Evolutionary conservation across 2,113 vertebrate species (phyloP).

Genomic region (Plecturocebus donacophilus): DNA sequence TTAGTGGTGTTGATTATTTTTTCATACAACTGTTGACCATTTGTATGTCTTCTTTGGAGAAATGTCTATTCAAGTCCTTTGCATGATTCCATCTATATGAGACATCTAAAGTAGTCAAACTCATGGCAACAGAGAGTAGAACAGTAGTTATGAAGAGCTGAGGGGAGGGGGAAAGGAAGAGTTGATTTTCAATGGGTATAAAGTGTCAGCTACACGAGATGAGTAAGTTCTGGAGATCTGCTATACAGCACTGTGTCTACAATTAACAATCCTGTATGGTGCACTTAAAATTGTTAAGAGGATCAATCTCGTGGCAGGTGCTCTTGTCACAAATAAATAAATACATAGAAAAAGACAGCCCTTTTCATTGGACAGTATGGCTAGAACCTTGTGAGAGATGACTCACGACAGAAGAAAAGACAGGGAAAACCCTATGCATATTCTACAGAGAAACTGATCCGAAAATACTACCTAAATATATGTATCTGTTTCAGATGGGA

Average conservation of each 20-base stretch:
- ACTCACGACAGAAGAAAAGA: not conserved
- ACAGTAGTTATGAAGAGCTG: not conserved
- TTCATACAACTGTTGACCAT: not conserved
- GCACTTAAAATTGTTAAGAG: not conserved
- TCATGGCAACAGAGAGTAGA: not conserved
- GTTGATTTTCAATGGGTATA: not conserved
- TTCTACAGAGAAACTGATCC: not conserved
- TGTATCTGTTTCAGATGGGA: not conserved
- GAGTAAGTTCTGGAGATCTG: not conserved
- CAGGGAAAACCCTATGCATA: not conserved
- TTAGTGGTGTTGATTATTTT: not conserved
- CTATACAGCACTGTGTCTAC: not conserved
- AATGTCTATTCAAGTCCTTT: not conserved
- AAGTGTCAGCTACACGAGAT: not conserved
- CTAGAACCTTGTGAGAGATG: not conserved
- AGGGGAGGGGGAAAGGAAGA: not conserved
- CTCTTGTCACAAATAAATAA: not conserved
- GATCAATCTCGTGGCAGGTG: not conserved
- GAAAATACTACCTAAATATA: not conserved
- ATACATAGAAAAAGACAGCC: not conserved
- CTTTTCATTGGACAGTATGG: not conserved
- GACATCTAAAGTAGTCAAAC: not conserved
- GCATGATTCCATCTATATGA: not conserved
- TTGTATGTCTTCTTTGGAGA: not conserved
- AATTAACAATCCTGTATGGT: not conserved